phyloP scores from a whole-genome alignment of 1,140 invertebrate species.

The Calephelis virginiensis region DNA sequence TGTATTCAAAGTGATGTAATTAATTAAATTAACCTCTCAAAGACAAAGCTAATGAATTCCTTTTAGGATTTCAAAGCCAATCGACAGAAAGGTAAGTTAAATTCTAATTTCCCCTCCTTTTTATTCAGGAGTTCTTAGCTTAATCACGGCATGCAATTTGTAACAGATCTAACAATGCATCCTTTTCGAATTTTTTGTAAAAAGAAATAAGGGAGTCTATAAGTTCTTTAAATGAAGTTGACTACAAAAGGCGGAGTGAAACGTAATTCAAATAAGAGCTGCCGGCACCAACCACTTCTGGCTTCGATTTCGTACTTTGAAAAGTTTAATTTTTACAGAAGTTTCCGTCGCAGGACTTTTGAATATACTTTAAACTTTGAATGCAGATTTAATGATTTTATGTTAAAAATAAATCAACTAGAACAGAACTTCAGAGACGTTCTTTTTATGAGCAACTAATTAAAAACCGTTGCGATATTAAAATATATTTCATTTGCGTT shows the following conservation, averaged over 20 bases:
- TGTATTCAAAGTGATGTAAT: constrained; percentile 3
- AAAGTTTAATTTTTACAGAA: constrained; percentile 71
- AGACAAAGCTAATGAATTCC: constrained; percentile 26
- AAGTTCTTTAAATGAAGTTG: constrained; percentile 75
- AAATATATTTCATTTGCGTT: background rate
- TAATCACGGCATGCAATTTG: constrained; percentile 72
- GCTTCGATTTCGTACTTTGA: constrained; percentile 65
- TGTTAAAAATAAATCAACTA: constrained; percentile 15
- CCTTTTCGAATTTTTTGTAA: constrained; percentile 62
- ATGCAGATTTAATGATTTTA: constrained; percentile 48
- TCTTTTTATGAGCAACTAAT: background rate
- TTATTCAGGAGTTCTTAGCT: constrained; percentile 50
- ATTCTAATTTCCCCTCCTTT: constrained; percentile 47
- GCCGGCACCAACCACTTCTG: constrained; percentile 48
- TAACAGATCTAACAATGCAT: constrained; percentile 75
- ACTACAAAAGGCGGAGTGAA: constrained; percentile 70
- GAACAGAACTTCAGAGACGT: background rate
- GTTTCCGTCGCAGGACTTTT: constrained; percentile 56
- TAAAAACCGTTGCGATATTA: background rate
- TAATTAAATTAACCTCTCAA: constrained; percentile 29
- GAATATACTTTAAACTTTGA: constrained; percentile 56
- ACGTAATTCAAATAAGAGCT: constrained; percentile 69
- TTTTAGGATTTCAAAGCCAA: constrained; percentile 26
- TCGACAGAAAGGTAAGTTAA: constrained; percentile 38
- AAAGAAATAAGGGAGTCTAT: constrained; percentile 61